Evolutionary conservation across 2,797 vertebrate genomes (phyloP), one percentile per base, ranked within the genome.

Genomic region (Poeciliopsis gracilis): DNA sequence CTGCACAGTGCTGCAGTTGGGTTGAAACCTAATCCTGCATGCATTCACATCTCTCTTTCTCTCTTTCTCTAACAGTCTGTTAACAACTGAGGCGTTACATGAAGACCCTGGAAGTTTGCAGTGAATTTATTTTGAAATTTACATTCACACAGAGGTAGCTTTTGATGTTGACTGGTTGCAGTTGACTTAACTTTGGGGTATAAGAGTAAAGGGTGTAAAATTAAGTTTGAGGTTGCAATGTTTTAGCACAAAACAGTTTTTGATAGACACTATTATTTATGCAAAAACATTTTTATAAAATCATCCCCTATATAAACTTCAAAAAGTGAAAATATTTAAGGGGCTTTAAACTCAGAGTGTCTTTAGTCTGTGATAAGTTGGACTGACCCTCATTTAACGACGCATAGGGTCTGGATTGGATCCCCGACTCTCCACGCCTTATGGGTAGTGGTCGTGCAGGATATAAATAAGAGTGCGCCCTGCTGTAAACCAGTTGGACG

Each of bases 391-490:
- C 18, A 66, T 6, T 38, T 38, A 67, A 67, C 0, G 36, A n/a
- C 1, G 6, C 16, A 45, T 8, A 76, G 47, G 57, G 61, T 70
- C 51, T 70, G 74, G 90, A 90, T 87, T 89, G 90, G 90, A 38
- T 15, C 77, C 84, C 71, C 38, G 76, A 28, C 8, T 72, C 77
- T 41, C 82, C 87, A 90, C 90, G 86, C 88, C 87, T 74, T 30
- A 59, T 79, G 81, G 74, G 47, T 77, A 15, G 80, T 70, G 83
- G 67, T 69, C 20, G 74, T 72, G 80, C 47, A 73, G 12, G 8
- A 6, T 41, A 92, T 93, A 93, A 91, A 90, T 75, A 78, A 43
- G 77, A 30, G 41, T 13, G 23, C 8, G 1, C 45, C 15, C 30
- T 20, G 9, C 16, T 28, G 36, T 9, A 10, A 49, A 47, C 7